Percentiles rank a stretch among this genome's conserved stretches.
These are phyloP conservation scores for Pogonognathellus flavescens DNA, from an alignment of 1,140 invertebrate genomes.

Conservation along the genomic window DNA sequence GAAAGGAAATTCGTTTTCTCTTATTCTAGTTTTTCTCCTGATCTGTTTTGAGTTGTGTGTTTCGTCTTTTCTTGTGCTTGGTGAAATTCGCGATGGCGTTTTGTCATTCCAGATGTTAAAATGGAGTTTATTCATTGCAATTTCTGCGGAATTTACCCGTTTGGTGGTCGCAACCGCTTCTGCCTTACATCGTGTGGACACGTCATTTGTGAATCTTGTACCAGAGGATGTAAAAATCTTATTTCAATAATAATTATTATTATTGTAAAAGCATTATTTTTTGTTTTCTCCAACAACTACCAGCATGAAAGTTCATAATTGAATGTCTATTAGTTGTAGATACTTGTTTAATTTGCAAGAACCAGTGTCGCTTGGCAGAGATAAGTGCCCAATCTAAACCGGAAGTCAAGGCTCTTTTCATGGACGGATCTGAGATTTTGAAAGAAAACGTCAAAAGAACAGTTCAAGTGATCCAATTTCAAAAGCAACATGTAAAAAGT, in stretches of 20 bases:
- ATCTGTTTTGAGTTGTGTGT: too few species aligned
- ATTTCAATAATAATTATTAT: neutral
- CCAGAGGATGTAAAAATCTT: neutral
- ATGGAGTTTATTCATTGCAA: constrained; percentile 28
- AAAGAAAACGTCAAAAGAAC: neutral
- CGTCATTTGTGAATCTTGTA: neutral
- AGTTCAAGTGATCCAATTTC: neutral
- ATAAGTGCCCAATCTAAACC: neutral
- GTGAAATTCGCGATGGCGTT: too few species aligned
- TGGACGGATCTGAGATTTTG: neutral
- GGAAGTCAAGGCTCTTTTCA: neutral
- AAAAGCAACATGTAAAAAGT: constrained; percentile 24
- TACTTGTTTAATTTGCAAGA: neutral
- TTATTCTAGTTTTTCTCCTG: too few species aligned
- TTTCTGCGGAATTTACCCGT: neutral
- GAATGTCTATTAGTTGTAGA: neutral
- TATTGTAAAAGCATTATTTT: neutral
- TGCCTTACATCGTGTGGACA: neutral
- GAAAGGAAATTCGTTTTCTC: too few species aligned
- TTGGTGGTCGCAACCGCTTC: neutral
- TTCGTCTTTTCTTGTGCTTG: too few species aligned
- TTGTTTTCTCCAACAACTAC: neutral
- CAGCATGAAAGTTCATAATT: too few species aligned
- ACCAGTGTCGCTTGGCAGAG: neutral
- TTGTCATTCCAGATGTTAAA: too few species aligned